A percentile compares a stretch with the other conserved stretches of the same genome.
phyloP scores from a whole-genome alignment of 2,113 vertebrate species.

The Choloepus hoffmanni region DNA sequence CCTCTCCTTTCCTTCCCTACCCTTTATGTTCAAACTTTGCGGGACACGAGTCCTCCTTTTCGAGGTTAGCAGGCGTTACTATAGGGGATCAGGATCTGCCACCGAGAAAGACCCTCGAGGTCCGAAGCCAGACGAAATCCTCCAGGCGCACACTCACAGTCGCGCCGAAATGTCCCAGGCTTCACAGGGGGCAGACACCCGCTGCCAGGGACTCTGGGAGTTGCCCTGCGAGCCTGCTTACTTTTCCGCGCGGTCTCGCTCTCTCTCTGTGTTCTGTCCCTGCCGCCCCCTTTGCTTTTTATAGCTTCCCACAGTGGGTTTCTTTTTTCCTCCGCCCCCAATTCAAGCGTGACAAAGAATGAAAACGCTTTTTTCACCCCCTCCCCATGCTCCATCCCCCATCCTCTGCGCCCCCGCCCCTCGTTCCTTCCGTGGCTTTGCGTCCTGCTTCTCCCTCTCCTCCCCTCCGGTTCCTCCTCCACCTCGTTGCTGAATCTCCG shows the following conservation, averaged over 20 bases:
- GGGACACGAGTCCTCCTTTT: slow-evolving; percentile 57
- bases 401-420: background rate
- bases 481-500: background rate
- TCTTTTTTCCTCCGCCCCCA: slow-evolving; percentile 88
- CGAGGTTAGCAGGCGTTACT: background rate
- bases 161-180: background rate
- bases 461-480: background rate
- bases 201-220: background rate
- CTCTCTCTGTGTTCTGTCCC: slow-evolving; percentile 76
- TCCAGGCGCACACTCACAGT: background rate
- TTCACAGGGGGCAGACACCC: background rate
- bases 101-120: background rate
- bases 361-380: slow-evolving; percentile 83
- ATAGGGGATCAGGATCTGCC: background rate
- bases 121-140: background rate
- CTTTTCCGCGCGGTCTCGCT: background rate
- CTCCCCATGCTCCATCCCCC: background rate
- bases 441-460: background rate
- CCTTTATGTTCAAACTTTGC: slow-evolving; percentile 64
- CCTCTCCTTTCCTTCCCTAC: slow-evolving; percentile 70
- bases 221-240: background rate
- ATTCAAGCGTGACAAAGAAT: slow-evolving; percentile 87
- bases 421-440: background rate
- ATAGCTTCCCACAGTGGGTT: slow-evolving; percentile 87
- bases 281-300: slow-evolving; percentile 87